Evolutionary conservation across 2,113 vertebrate species (phyloP).

Genomic region (Apus apus): DNA sequence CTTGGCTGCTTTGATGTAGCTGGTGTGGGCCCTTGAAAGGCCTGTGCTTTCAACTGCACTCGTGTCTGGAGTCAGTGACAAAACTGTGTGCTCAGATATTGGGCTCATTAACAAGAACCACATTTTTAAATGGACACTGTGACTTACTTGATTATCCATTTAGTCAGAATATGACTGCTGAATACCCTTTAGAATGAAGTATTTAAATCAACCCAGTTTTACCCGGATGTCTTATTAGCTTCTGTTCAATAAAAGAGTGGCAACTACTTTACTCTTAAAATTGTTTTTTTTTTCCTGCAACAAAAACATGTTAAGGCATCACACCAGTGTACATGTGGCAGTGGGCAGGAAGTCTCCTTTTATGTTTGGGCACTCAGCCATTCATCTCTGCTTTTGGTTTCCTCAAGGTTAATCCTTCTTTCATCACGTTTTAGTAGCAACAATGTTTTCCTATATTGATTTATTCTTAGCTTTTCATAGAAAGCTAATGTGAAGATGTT

Average conservation of each 20-base stretch:
- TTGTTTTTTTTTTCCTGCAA: neutral
- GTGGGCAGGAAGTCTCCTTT: neutral
- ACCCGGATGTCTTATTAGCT: conserved; percentile 11
- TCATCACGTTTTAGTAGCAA: neutral
- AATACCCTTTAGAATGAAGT: conserved; percentile 25
- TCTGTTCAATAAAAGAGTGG: neutral
- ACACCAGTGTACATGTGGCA: neutral
- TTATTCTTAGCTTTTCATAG: neutral
- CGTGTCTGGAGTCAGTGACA: neutral
- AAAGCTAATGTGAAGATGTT: neutral
- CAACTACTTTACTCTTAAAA: conserved; percentile 22
- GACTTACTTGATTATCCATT: conserved; percentile 47
- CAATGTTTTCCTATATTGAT: neutral
- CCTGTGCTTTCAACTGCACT: neutral
- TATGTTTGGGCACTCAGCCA: neutral
- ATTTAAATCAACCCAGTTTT: conserved; percentile 35
- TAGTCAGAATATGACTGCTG: neutral
- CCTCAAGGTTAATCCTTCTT: neutral
- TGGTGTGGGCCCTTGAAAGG: neutral
- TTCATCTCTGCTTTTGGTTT: conserved; percentile 4
- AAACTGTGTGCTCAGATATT: neutral
- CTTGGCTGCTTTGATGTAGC: neutral
- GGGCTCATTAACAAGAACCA: neutral
- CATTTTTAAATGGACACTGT: conserved; percentile 15
- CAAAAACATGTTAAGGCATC: neutral